Evolutionary conservation across 1,140 invertebrate genomes (phyloP).

Genomic region (Galleria mellonella): DNA sequence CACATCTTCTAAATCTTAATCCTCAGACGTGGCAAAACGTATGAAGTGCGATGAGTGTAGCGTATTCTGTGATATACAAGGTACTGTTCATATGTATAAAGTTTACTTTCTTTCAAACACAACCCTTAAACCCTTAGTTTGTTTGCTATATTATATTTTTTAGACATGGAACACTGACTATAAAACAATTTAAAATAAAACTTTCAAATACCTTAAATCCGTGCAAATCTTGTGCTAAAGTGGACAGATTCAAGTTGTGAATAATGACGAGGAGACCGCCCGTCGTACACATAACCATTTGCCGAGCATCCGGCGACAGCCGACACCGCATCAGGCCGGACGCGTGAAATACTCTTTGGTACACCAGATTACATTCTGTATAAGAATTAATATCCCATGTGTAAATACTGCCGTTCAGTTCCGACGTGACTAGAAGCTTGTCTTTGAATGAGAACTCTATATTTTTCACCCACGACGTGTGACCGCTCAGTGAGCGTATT

Average conservation of each 20-base stretch:
- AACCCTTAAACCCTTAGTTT: no score
- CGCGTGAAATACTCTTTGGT: conserved; percentile 88
- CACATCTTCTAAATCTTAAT: no score
- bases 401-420: conserved; percentile 94
- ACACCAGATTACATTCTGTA: conserved; percentile 84
- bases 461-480: conserved; percentile 97
- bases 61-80: no score
- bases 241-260: conserved; percentile 89
- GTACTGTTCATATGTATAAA: no score
- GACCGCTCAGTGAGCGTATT: conserved; percentile 86
- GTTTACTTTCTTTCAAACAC: no score
- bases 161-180: no score
- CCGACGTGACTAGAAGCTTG: conserved; percentile 90
- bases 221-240: conserved; percentile 85
- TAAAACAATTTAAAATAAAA: no score
- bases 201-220: conserved; percentile 85
- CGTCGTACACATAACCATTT: conserved; percentile 93
- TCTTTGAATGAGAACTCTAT: conserved; percentile 94
- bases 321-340: conserved; percentile 92
- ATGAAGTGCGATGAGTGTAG: no score
- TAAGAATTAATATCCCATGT: conserved; percentile 96
- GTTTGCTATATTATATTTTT: no score
- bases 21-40: no score
- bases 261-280: conserved; percentile 92
- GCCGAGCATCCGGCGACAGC: conserved; percentile 87